Percentiles rank a stretch among this genome's conserved stretches.
phyloP scores from a whole-genome alignment of 2,113 vertebrate species.

The Zosterops japonicus region DNA sequence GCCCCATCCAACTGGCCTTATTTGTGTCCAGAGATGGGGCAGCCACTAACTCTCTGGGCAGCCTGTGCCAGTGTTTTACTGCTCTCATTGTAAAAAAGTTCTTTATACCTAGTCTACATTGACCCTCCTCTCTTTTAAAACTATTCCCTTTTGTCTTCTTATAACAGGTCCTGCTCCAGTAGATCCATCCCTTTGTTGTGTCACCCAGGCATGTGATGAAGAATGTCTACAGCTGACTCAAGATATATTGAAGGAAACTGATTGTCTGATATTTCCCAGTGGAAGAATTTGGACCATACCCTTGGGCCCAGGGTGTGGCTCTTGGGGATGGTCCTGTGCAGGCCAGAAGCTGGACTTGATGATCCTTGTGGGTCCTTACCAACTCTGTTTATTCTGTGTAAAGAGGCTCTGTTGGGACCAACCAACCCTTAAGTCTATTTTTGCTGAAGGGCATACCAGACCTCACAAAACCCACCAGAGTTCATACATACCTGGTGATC shows the following conservation, averaged over 20 bases:
- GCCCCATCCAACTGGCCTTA: not conserved
- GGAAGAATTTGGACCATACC: not conserved
- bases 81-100: not conserved
- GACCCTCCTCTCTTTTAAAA: not conserved
- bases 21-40: not conserved
- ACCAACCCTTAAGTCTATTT: not conserved
- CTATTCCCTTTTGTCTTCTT: not conserved
- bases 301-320: accelerated
- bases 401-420: not conserved
- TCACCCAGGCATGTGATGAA: not conserved
- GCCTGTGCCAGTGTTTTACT: not conserved
- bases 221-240: not conserved
- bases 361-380: not conserved
- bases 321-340: not conserved
- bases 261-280: not conserved
- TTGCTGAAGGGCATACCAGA: accelerated
- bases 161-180: not conserved
- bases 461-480: not conserved
- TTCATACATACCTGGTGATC: too few species aligned
- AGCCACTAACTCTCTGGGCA: not conserved
- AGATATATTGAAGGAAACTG: not conserved
- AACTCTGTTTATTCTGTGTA: not conserved
- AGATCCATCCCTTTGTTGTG: not conserved
- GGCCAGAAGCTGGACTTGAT: not conserved
- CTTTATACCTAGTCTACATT: not conserved